Percentiles rank a stretch among this genome's conserved stretches.
These are phyloP conservation scores for Branchipolynoe longqiensis DNA, from an alignment of 2,888 invertebrate species.

Conservation along the genomic window DNA sequence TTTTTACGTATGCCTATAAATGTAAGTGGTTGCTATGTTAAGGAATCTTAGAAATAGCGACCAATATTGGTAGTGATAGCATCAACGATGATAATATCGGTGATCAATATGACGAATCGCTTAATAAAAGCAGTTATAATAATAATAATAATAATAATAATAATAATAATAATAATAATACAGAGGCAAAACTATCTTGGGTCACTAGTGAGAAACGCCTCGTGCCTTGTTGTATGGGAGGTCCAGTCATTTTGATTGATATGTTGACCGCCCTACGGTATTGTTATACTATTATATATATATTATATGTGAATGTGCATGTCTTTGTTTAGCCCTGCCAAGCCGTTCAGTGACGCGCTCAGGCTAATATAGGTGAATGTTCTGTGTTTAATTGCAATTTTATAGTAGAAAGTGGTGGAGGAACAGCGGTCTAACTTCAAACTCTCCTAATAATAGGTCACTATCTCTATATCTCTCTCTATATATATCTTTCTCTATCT, in stretches of 20 bases:
- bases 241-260: constrained; percentile 1
- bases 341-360: neutral
- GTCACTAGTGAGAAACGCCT: constrained; percentile 16
- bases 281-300: constrained; percentile 30
- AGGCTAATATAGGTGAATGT: constrained; percentile 10
- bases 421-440: neutral
- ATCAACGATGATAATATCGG: no score
- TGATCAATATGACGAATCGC: no score
- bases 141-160: neutral
- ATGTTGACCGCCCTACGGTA: constrained; percentile 16
- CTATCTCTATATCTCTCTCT: no score
- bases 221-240: constrained; percentile 6
- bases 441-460: neutral
- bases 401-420: neutral
- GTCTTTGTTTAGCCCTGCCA: constrained; percentile 27
- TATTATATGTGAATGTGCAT: constrained; percentile 45
- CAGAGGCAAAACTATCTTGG: no score
- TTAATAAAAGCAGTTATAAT: no score
- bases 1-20: no score
- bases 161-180: neutral
- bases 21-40: no score
- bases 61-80: no score
- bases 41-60: no score
- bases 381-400: neutral
- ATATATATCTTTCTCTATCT: no score